phyloP scores from a whole-genome alignment of 2,888 invertebrate species.

The Caenorhabditis japonica region DNA sequence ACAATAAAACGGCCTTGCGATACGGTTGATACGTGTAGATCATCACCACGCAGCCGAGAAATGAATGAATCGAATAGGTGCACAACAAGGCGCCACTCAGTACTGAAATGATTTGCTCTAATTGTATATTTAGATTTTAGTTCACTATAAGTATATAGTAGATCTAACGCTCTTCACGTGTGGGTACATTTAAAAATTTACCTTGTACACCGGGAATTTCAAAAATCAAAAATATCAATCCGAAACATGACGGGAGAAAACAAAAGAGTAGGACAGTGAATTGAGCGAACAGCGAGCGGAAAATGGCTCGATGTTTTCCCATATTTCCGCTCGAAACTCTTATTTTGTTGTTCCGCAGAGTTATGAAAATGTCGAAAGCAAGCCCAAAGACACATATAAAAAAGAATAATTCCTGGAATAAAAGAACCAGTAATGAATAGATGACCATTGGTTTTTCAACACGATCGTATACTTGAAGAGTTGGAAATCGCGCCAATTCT shows the following conservation, averaged over 20 bases:
- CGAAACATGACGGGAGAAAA: background rate
- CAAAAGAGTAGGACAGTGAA: constrained; percentile 13
- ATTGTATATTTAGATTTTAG: too few relatives aligned
- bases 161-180: too few relatives aligned
- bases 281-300: constrained; percentile 5
- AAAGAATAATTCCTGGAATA: background rate
- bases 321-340: background rate
- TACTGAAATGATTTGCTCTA: constrained; percentile 15
- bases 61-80: constrained; percentile 18
- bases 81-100: constrained; percentile 6
- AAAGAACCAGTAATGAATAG: background rate
- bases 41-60: constrained; percentile 11
- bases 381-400: background rate
- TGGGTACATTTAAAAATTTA: too few relatives aligned
- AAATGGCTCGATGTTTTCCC: constrained; percentile 3
- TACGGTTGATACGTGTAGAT: constrained; percentile 3
- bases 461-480: constrained; percentile 14
- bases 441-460: background rate
- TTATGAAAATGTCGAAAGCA: background rate
- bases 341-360: constrained; percentile 1
- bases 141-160: too few relatives aligned
- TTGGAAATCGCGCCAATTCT: background rate
- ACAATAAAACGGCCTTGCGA: too few relatives aligned
- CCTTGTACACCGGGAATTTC: constrained; percentile 19
- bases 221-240: constrained; percentile 2